phyloP scores from a whole-genome alignment of 2,113 vertebrate species.

The Ia io region DNA sequence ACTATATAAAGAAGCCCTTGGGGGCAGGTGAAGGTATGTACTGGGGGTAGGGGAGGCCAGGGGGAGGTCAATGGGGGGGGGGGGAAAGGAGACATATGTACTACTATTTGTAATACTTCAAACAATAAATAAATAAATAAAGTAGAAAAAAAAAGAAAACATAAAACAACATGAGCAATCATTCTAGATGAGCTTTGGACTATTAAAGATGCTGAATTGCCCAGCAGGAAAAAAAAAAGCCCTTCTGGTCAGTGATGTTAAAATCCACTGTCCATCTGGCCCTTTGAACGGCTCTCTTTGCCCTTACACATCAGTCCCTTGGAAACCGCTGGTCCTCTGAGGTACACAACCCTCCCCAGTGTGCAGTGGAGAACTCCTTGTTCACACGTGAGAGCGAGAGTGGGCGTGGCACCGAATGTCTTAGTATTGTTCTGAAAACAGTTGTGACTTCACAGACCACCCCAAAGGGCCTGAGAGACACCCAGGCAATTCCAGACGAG shows the following conservation, averaged over 20 bases:
- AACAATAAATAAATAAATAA: no score
- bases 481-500: neutral
- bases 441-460: neutral
- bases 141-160: no score
- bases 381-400: rapidly evolving
- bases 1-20: neutral
- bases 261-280: neutral
- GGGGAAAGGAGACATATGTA: no score
- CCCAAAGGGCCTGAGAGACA: no score
- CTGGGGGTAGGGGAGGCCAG: no score
- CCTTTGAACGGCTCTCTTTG: neutral
- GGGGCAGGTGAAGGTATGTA: no score
- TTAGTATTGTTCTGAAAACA: neutral
- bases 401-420: neutral
- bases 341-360: no score
- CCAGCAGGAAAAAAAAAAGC: no score
- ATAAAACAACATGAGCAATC: neutral
- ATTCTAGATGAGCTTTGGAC: neutral
- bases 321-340: neutral
- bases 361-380: neutral
- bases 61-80: no score
- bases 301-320: no score
- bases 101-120: no score
- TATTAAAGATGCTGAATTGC: neutral
- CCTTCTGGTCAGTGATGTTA: neutral